These are phyloP conservation scores for Vulpes lagopus DNA, from an alignment of 2,113 vertebrate species.

Conservation along the genomic window DNA sequence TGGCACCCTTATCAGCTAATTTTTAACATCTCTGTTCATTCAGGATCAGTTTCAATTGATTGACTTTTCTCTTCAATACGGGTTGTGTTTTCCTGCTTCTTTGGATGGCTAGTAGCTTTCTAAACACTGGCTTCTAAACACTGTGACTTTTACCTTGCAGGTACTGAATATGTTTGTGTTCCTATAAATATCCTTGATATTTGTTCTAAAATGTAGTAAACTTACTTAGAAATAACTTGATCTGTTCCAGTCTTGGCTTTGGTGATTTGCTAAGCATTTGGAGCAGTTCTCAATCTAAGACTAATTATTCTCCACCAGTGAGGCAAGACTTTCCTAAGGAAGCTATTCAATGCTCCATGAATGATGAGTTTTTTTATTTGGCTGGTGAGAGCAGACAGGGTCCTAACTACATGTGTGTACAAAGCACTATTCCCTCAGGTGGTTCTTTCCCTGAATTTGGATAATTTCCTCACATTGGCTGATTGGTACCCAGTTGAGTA, in stretches of 20 bases:
- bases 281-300: background rate
- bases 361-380: background rate
- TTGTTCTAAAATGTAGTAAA: background rate
- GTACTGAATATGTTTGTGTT: background rate
- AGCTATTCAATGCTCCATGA: background rate
- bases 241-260: background rate
- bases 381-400: background rate
- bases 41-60: background rate
- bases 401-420: background rate
- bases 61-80: background rate
- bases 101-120: background rate
- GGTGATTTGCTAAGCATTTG: background rate
- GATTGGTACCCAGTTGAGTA: background rate
- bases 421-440: fast-evolving
- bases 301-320: background rate
- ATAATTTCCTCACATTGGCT: background rate
- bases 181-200: background rate
- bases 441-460: background rate
- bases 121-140: background rate
- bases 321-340: background rate
- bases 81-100: background rate
- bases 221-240: background rate
- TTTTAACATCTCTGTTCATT: background rate
- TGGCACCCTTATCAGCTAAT: background rate
- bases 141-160: background rate